Base-by-base conservation (phyloP, 2,113 vertebrate genomes). In the Archilochus colubris region DNA sequence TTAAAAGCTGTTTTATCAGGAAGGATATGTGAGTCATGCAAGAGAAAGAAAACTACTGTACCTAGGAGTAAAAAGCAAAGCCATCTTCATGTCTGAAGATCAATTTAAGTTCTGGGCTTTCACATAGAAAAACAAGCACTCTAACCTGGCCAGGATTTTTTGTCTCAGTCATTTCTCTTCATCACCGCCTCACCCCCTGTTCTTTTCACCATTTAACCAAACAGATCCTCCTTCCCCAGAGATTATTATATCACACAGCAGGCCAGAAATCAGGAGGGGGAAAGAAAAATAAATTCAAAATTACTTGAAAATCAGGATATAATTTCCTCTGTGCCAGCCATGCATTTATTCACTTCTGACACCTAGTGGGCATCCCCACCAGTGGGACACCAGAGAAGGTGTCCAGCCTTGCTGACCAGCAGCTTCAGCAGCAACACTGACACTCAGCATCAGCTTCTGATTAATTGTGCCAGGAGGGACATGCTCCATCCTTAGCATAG, bases 391-490 rank as follows among this genome's bases (percentile, higher is more conserved):
- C 9, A 62, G 66, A 66, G 58, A 25, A 77, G 73, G 38, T 0
- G 5, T 4, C 16, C n/a, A 30, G 50, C 9, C 28, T 8, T 0
- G 0, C 55, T 92, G 31, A 4, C 2, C 0, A 4, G 4, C 8
- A 33, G 33, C 25, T 22, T 7, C 4, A 63, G 54, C 61, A 68
- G 43, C 8, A 54, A 17, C 2, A 46, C 40, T 50, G 48, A 30
- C 22, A 10, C 62, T 59, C 22, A 21, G 38, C 53, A 8, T 38
- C 1, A 40, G 38, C 53, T 54, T 1, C 43, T 4, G 27, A 16
- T 31, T 38, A 10, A 14, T 48, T 22, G 40, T 62, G 40, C 62
- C 38, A 8, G 4, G 8, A 50, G 10, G 53, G 55, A 24, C 12
- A 25, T 7, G 20, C 69, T 44, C 44, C 44, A 48, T 12, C 58